Conservation (phyloP, 2,113 vertebrate species). For the Plectropomus leopardus region DNA sequence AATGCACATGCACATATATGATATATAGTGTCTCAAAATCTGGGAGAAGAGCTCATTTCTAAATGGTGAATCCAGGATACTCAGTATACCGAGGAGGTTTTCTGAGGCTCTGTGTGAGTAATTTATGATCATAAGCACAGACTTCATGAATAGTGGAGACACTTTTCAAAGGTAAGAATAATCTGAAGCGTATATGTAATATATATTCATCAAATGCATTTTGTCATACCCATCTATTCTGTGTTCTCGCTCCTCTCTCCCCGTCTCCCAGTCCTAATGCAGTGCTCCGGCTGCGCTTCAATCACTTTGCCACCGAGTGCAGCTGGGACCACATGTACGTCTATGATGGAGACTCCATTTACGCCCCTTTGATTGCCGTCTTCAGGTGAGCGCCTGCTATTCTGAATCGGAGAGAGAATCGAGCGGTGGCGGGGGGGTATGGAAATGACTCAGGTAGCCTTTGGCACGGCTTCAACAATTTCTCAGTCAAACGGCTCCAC, state of each 20-base stretch:
- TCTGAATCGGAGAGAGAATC: conserved; percentile 7
- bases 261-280: conserved; percentile 87
- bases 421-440: not conserved
- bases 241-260: not conserved
- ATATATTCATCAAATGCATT: conserved; percentile 14
- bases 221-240: not conserved
- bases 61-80: not conserved
- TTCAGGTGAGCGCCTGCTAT: conserved; percentile 86
- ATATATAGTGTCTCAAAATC: not conserved
- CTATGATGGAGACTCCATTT: conserved; percentile 99
- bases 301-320: conserved; percentile 98
- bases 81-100: not conserved
- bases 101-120: not conserved
- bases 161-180: conserved; percentile 7
- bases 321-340: conserved; percentile 99
- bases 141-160: not conserved
- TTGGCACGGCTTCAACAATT: conserved; percentile 45
- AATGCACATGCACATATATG: too few species aligned
- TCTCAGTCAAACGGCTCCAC: conserved; percentile 31
- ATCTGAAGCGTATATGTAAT: not conserved
- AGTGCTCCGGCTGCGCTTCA: conserved; percentile 94
- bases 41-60: not conserved
- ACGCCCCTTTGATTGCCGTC: conserved; percentile 93
- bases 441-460: conserved; percentile 46
- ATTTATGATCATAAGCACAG: not conserved